These are phyloP conservation scores for Antennarius maculatus DNA, from an alignment of 2,797 vertebrate species.

Conservation along the genomic window DNA sequence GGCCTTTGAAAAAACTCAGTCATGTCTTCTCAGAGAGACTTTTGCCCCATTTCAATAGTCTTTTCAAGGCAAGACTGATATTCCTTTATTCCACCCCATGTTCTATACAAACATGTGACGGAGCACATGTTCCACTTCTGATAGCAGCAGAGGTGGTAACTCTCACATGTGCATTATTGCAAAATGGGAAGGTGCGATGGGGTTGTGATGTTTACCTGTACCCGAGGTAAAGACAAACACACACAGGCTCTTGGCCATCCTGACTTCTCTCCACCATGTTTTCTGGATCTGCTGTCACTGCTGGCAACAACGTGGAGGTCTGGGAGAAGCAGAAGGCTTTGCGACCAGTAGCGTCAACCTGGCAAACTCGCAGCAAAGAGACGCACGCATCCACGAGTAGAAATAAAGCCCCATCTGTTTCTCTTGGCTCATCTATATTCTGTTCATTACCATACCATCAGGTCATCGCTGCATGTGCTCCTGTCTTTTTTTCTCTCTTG, in stretches of 20 bases:
- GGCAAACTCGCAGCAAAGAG: conserved; percentile 39
- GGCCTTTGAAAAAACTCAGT: conserved; percentile 4
- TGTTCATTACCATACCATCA: conserved; percentile 9
- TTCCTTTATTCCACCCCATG: too few species aligned
- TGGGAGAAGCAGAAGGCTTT: conserved; percentile 52
- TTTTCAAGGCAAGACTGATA: too few species aligned
- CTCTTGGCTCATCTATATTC: conserved; percentile 51
- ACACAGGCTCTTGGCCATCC: conserved; percentile 40
- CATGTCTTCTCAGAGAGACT: too few species aligned
- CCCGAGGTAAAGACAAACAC: conserved; percentile 47
- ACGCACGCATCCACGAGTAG: not conserved
- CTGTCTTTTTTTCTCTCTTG: too few species aligned
- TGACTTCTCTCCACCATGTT: conserved; percentile 44
- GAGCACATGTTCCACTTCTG: too few species aligned
- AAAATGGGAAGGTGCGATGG: too few species aligned
- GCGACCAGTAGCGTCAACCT: conserved; percentile 40
- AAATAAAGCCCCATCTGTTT: conserved; percentile 51
- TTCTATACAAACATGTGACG: too few species aligned
- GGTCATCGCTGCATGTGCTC: too few species aligned
- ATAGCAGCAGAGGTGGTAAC: too few species aligned
- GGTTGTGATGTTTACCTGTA: not conserved
- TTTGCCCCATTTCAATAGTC: too few species aligned
- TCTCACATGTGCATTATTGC: too few species aligned
- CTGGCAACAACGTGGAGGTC: conserved; percentile 33
- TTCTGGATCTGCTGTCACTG: conserved; percentile 30